Evolutionary conservation across 2,888 invertebrate species (phyloP), one percentile per base, ranked within the genome.

Genomic region (Synergus laeviventris): DNA sequence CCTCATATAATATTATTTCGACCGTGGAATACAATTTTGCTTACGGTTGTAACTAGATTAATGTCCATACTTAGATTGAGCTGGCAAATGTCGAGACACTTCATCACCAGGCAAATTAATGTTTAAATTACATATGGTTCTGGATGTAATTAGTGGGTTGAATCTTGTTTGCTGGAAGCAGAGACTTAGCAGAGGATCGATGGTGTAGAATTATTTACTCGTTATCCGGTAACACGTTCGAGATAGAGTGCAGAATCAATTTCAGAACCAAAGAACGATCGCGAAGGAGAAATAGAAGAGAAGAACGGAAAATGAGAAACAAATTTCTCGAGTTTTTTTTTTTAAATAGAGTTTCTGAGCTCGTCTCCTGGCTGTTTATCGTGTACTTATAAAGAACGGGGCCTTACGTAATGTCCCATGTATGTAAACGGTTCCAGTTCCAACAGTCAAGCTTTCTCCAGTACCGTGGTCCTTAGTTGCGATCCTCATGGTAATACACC

Each of bases 341-440:
- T 14, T 5, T 45, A 49, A 49, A 49, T 21, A 12, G 18, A 62
- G 38, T 39, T 62, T 11, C 18, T 38, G 62, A 38, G 38, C 36
- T 38, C 38, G 11, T 62, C 38, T 38, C 21, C 14, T 24, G 24
- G 21, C 60, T 31, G 14, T 60, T 11, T 60, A 60, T 39, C 38
- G n/a, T 62, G 36, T 11, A 39, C 62, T 39, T 76, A 59, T 74
- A 74, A 77, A 73, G 49, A 76, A 76, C 73, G 74, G 73, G 76
- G 42, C 64, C 78, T 81, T 80, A 79, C 81, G 78, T 81, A 81
- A 80, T 75, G 74, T 66, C 59, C 45, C 78, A 62, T 77, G 77
- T 76, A 62, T 21, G 56, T 18, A 77, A 78, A 78, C 74, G 39
- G 64, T 64, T 75, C 74, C 61, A 49, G 36, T 75, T 76, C 70